Evolutionary conservation across 2,888 invertebrate genomes (phyloP).

Genomic region (Alsophila aescularia): DNA sequence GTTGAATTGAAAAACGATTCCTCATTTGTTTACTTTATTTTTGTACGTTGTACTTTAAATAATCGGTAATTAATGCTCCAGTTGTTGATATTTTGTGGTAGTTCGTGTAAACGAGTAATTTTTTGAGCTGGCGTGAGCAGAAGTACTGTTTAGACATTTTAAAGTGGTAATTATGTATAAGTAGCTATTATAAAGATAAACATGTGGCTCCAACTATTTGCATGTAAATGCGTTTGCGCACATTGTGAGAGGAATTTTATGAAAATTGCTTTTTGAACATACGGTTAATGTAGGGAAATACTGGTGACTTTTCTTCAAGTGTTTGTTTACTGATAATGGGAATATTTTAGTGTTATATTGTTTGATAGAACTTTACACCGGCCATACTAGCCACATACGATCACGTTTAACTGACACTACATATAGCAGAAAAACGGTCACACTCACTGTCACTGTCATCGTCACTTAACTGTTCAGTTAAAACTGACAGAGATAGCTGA

Average conservation of each 20-base stretch:
- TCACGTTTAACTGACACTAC: too few species aligned
- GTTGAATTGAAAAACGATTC: too few species aligned
- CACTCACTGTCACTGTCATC: too few species aligned
- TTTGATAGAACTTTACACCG: too few species aligned
- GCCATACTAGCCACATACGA: too few species aligned
- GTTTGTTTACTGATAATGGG: conserved; percentile 3
- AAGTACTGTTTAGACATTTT: neutral
- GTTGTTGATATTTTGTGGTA: neutral
- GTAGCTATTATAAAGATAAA: conserved; percentile 72
- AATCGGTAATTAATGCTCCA: too few species aligned
- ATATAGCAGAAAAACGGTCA: too few species aligned
- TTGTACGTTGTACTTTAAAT: too few species aligned
- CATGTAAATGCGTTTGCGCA: conserved; percentile 51
- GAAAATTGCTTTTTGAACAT: conserved; percentile 29
- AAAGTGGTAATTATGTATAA: conserved; percentile 62
- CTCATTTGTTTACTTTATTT: too few species aligned
- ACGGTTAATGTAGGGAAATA: conserved; percentile 11
- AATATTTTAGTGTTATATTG: too few species aligned
- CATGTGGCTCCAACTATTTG: conserved; percentile 67
- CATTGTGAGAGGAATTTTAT: conserved; percentile 29
- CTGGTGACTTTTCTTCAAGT: neutral
- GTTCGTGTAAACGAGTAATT: neutral
- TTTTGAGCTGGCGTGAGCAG: neutral
- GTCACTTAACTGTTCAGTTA: too few species aligned
- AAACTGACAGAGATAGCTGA: too few species aligned